phyloP scores from a whole-genome alignment of 2,888 invertebrate species.

The Trichacis sp. region DNA sequence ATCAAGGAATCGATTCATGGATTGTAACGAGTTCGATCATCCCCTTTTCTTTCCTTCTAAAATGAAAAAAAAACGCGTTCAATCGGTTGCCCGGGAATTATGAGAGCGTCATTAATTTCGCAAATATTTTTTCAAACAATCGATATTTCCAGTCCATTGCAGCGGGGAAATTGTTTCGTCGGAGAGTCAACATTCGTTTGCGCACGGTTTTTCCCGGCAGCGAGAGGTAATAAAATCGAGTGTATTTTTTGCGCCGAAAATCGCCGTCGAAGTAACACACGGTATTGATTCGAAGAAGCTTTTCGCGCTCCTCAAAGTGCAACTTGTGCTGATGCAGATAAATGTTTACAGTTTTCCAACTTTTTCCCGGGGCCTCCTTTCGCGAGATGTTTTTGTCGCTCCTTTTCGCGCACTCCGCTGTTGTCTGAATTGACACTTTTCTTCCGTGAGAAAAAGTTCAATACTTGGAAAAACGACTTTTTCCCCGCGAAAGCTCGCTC shows the following conservation, averaged over 20 bases:
- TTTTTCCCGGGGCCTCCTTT: background rate
- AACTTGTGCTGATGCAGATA: background rate
- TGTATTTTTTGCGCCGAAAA: background rate
- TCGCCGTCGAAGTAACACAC: background rate
- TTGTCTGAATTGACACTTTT: background rate
- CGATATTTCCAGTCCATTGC: background rate
- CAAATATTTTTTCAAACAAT: background rate
- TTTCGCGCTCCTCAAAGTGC: background rate
- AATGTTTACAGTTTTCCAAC: background rate
- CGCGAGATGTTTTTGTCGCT: background rate
- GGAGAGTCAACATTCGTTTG: background rate
- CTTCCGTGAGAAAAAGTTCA: background rate
- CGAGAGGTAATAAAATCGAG: background rate
- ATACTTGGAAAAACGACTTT: too few species aligned
- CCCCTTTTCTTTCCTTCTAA: background rate
- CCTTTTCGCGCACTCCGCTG: too few species aligned
- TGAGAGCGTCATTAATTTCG: background rate
- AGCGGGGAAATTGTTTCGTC: background rate
- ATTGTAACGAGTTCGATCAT: constrained; percentile 20
- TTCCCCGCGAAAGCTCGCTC: too few species aligned
- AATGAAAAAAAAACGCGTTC: too few species aligned
- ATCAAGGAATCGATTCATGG: constrained; percentile 19
- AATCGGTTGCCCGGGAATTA: too few species aligned
- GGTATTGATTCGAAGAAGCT: background rate
- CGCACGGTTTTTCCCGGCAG: too few species aligned